phyloP scores from a whole-genome alignment of 1,140 invertebrate genomes.

The Yoshiicerus persimilis region DNA sequence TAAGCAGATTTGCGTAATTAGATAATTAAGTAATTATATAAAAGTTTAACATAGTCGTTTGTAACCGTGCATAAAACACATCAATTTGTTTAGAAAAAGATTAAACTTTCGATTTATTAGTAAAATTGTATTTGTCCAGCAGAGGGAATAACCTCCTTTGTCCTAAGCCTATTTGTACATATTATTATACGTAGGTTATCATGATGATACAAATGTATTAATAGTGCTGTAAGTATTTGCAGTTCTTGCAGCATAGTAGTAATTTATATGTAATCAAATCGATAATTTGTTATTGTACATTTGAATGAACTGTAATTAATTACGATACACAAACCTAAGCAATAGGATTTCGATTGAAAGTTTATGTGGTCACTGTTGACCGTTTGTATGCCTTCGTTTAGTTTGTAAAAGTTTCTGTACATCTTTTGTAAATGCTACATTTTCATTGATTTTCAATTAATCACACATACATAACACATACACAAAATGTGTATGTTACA shows the following conservation, averaged over 20 bases:
- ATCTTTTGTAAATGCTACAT: conserved; percentile 19
- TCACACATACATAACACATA: background rate
- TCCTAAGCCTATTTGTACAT: background rate
- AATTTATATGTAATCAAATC: conserved; percentile 4
- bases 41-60: background rate
- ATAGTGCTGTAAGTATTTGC: background rate
- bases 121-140: background rate
- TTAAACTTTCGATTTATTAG: background rate
- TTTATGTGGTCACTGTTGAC: background rate
- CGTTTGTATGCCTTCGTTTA: background rate
- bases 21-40: background rate
- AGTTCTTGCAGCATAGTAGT: background rate
- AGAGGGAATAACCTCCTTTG: background rate
- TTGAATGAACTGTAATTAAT: background rate
- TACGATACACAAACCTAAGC: background rate
- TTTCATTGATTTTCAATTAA: conserved; percentile 10
- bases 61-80: background rate
- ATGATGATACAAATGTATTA: background rate
- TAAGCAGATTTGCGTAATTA: background rate
- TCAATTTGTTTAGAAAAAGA: background rate
- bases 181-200: background rate
- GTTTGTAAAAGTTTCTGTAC: conserved; percentile 20
- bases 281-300: conserved; percentile 5
- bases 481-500: background rate
- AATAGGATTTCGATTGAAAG: background rate